These are phyloP conservation scores for Archips crataeganus DNA, from an alignment of 2,888 invertebrate species.

Conservation along the genomic window DNA sequence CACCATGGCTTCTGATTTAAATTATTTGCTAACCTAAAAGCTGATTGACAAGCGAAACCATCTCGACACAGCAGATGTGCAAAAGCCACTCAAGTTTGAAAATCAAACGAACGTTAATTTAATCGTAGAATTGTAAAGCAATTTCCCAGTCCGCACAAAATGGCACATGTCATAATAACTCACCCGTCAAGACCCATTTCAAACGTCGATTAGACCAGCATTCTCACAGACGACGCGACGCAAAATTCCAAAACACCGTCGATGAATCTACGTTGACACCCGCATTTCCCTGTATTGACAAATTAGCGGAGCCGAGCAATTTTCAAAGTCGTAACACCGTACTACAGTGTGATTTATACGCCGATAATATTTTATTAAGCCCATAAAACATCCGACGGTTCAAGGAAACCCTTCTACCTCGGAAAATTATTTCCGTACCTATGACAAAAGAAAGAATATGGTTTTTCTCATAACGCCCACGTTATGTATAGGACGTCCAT, in stretches of 20 bases:
- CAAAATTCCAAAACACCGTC: not conserved
- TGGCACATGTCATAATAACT: constrained; percentile 8
- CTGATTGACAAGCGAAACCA: not conserved
- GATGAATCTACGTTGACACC: constrained; percentile 28
- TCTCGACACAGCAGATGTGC: not conserved
- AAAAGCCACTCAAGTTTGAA: not conserved
- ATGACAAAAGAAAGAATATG: constrained; percentile 62
- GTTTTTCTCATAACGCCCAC: constrained; percentile 51
- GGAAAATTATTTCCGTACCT: constrained; percentile 62
- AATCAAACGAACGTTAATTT: not conserved
- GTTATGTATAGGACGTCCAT: constrained; percentile 39
- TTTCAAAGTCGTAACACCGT: constrained; percentile 61
- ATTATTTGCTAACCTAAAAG: not conserved
- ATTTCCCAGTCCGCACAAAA: not conserved
- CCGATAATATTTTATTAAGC: constrained; percentile 73
- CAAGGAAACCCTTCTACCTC: constrained; percentile 62
- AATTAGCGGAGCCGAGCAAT: constrained; percentile 62
- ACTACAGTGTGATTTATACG: constrained; percentile 72
- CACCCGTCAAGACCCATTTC: constrained; percentile 10
- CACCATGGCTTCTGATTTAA: too few species aligned
- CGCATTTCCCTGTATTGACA: constrained; percentile 53
- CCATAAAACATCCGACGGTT: constrained; percentile 70
- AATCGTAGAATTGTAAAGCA: not conserved
- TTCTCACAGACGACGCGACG: not conserved
- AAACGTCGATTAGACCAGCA: constrained; percentile 2